A percentile compares a stretch with the other conserved stretches of the same genome.
Evolutionary conservation across 2,113 vertebrate genomes (phyloP).

Genomic region (Atlantisia rogersi): DNA sequence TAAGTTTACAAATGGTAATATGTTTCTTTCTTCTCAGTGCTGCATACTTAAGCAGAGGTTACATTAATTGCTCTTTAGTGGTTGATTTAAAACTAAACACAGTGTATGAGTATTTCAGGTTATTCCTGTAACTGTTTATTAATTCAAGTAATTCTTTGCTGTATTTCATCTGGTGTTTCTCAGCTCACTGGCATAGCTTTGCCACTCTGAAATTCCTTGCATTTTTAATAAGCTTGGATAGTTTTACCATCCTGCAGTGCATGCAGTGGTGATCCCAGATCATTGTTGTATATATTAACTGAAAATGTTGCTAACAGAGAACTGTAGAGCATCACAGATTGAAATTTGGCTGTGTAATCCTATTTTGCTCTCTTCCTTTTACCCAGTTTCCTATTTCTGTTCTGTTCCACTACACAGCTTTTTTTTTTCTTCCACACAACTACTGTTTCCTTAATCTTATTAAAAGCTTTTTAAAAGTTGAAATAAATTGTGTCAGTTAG

Average conservation of each 20-base stretch:
- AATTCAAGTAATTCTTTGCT: not conserved
- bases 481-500: not conserved
- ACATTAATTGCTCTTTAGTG: not conserved
- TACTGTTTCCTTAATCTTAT: not conserved
- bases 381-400: not conserved
- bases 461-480: not conserved
- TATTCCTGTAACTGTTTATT: constrained; percentile 19
- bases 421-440: not conserved
- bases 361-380: not conserved
- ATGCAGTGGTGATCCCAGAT: not conserved
- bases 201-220: constrained; percentile 2
- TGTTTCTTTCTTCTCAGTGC: not conserved
- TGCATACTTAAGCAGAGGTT: not conserved
- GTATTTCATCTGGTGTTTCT: not conserved
- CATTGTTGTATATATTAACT: not conserved
- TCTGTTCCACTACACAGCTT: not conserved
- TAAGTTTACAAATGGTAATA: not conserved
- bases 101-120: not conserved
- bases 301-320: not conserved
- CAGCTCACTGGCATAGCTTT: not conserved
- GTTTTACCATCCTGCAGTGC: not conserved
- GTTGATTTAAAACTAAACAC: not conserved
- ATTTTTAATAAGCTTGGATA: not conserved
- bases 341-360: not conserved
- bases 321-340: not conserved